Base-by-base conservation (phyloP, 2,797 vertebrate species). In the Chloroceryle inda region DNA sequence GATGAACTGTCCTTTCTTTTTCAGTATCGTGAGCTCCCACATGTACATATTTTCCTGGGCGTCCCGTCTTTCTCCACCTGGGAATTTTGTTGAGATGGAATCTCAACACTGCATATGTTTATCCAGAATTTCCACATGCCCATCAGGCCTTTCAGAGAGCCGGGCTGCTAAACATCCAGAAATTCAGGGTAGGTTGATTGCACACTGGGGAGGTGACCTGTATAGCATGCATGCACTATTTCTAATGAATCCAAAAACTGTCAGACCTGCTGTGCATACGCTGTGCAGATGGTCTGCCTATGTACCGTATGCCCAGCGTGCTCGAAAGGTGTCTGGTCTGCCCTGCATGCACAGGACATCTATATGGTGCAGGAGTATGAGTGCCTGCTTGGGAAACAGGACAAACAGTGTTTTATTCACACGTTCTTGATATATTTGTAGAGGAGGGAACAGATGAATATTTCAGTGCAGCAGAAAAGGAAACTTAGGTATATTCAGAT, bases 191-290 rank as follows among this genome's bases (percentile, higher is more conserved):
- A 86, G 89, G 88, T 89, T 23, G 10, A 78, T 76, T 42, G 66
- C 68, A 85, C 38, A 22, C 68, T 53, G 50, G 76, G 42, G 73
- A 95, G 69, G 73, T 84, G 76, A 96, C 81, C 53, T 56, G 37
- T 74, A 14, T 3, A 53, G 64, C 85, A 47, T 79, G 64, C 81
- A 71, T 1, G 3, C n/a, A 38, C 61, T 31, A 22, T n/a, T 82
- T 80, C 79, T 95, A 85, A 92, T 5, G 16, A 95, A 92, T 75
- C 75, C 53, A 26, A 55, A 72, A 83, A 85, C 31, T 47, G 85
- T 72, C 94, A 94, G 73, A 83, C 76, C 64, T 92, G 89, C 93
- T 88, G 68, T 74, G 93, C 86, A 40, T 50, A 83, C 10, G 52
- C 88, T 90, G 61, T 80, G 64, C 72, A 85, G 76, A 61, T 88